Evolutionary conservation across 2,113 vertebrate genomes (phyloP).

Genomic region (Alouatta palliata): DNA sequence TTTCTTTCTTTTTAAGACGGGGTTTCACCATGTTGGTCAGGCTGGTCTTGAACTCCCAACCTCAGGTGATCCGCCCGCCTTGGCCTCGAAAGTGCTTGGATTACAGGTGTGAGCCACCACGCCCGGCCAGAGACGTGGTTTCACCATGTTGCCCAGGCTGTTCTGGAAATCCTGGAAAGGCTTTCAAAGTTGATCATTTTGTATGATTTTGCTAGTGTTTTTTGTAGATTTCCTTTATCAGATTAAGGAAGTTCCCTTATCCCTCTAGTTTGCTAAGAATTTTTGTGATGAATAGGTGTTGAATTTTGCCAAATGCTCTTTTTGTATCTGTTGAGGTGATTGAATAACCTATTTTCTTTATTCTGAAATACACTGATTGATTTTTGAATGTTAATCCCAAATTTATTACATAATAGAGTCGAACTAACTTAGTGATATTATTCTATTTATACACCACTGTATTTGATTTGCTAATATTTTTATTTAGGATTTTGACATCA

Average conservation of each 20-base stretch:
- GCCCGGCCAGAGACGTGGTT: no score
- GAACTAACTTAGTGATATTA: slow-evolving; percentile 8
- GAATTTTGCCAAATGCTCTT: slow-evolving; percentile 5
- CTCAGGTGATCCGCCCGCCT: no score
- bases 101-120: no score
- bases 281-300: slow-evolving; percentile 11
- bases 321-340: background rate
- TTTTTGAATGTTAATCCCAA: background rate
- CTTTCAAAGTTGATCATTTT: background rate
- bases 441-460: background rate
- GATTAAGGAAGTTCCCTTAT: background rate
- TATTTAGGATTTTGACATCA: slow-evolving; percentile 35
- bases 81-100: no score
- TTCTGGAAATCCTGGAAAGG: background rate
- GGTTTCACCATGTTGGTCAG: no score
- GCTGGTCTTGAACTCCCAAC: no score
- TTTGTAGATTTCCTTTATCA: background rate
- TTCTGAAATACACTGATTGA: slow-evolving; percentile 15
- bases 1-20: no score
- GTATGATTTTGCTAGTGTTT: background rate
- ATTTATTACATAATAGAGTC: background rate
- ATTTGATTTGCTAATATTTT: slow-evolving; percentile 39
- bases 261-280: background rate
- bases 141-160: background rate
- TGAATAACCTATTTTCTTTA: background rate